Percentiles rank a stretch among this genome's conserved stretches.
phyloP scores from a whole-genome alignment of 2,113 vertebrate genomes.

The Hipposideros armiger region DNA sequence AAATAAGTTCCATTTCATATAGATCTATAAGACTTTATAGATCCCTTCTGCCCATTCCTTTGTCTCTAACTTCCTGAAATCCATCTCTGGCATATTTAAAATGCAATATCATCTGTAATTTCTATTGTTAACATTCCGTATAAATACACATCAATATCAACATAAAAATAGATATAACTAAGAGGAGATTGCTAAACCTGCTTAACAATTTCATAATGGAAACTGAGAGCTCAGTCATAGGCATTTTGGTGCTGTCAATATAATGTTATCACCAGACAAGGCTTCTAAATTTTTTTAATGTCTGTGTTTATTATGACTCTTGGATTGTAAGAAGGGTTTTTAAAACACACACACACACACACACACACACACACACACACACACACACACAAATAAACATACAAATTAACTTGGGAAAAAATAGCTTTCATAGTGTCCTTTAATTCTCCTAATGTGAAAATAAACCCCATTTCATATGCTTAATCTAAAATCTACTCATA shows the following conservation, averaged over 20 bases:
- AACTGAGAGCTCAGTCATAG: not conserved
- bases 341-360: too few species aligned
- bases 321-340: not conserved
- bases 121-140: not conserved
- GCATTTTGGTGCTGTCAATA: not conserved
- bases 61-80: not conserved
- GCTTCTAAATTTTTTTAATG: not conserved
- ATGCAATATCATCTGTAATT: not conserved
- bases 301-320: constrained; percentile 35
- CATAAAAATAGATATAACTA: not conserved
- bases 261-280: not conserved
- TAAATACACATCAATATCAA: not conserved
- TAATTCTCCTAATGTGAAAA: not conserved
- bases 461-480: not conserved
- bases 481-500: not conserved
- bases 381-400: not conserved
- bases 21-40: not conserved
- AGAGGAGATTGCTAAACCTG: not conserved
- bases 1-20: too few species aligned
- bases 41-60: not conserved
- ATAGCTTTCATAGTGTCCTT: not conserved
- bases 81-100: not conserved
- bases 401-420: not conserved
- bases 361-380: too few species aligned
- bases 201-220: not conserved